Base-by-base conservation (phyloP, 2,113 vertebrate species). In the Phaethornis superciliosus region DNA sequence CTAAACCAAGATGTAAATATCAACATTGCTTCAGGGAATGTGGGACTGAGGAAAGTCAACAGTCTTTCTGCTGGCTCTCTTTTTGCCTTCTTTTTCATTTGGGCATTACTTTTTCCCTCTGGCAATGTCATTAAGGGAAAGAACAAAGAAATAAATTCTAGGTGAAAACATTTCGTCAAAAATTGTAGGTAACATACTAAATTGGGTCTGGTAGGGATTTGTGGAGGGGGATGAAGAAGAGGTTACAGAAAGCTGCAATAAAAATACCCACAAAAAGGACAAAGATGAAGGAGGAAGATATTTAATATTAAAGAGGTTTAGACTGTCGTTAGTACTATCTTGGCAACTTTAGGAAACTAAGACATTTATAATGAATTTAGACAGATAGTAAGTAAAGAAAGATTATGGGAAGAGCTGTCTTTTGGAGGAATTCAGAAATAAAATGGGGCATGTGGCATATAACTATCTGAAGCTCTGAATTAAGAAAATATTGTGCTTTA, bases 371-470 rank as follows among this genome's bases (percentile, higher is more conserved):
- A 40, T 40, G 17, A 27, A 46, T 33, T 63, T 82, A 49, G 21
- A 78, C 24, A 65, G 8, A 2, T 27, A 6, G 3, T 52, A 71
- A 71, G 32, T 46, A 60, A 64, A 77, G 8, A 76, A 15, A 68
- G 35, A 62, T 0, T 17, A 4, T 40, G 8, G 6, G 20, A 94
- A 81, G 37, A 70, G 10, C 7, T 55, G 17, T 30, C 6, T 67
- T 80, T 72, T 55, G 37, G 8, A 78, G 33, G 81, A 93, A 83
- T 17, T 82, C 12, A 71, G 22, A 90, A 88, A 51, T 37, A 62
- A 88, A 13, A 27, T 27, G 4, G 2, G 2, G 3, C 2, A n/a
- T 19, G 9, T n/a, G 10, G 2, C 26, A 47, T 67, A 32, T 16
- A 59, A 81, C n/a, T 77, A 86, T 51, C 70, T 67, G 24, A 92